phyloP scores from a whole-genome alignment of 2,113 vertebrate genomes.

The Cephalopholis sonnerati region DNA sequence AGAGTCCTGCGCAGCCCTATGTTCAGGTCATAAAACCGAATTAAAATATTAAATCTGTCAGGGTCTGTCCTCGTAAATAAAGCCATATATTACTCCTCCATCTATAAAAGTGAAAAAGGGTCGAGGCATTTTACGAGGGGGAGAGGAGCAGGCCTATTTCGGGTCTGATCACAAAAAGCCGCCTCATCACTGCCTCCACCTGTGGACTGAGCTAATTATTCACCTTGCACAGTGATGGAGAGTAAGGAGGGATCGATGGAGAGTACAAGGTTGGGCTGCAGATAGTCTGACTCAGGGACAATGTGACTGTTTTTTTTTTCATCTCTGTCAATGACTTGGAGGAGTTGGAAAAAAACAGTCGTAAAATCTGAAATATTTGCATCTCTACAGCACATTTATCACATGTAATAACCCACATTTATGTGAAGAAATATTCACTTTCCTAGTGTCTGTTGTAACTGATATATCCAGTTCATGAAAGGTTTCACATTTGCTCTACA shows the following conservation, averaged over 20 bases:
- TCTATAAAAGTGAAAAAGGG: conserved; percentile 84
- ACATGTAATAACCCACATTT: neutral
- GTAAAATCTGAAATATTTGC: conserved; percentile 25
- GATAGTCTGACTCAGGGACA: conserved; percentile 31
- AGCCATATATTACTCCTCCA: conserved; percentile 80
- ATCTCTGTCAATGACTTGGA: neutral
- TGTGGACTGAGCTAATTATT: conserved; percentile 79
- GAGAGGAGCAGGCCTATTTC: conserved; percentile 69
- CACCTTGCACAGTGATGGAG: conserved; percentile 51
- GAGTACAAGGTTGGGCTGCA: conserved; percentile 34
- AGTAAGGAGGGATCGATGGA: conserved; percentile 42
- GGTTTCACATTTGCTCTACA: neutral
- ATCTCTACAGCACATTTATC: neutral
- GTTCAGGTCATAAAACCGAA: conserved; percentile 84
- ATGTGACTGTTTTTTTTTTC: neutral
- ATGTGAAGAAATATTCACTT: neutral
- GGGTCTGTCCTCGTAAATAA: conserved; percentile 84
- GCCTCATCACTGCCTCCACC: conserved; percentile 62
- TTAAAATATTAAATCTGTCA: conserved; percentile 90
- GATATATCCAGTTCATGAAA: neutral
- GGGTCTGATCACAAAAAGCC: conserved; percentile 64
- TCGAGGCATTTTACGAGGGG: conserved; percentile 73
- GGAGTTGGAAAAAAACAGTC: neutral
- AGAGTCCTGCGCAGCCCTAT: conserved; percentile 76
- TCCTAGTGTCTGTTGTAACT: neutral